Conservation (phyloP, 2,797 vertebrate species). For the Cuculus canorus region DNA sequence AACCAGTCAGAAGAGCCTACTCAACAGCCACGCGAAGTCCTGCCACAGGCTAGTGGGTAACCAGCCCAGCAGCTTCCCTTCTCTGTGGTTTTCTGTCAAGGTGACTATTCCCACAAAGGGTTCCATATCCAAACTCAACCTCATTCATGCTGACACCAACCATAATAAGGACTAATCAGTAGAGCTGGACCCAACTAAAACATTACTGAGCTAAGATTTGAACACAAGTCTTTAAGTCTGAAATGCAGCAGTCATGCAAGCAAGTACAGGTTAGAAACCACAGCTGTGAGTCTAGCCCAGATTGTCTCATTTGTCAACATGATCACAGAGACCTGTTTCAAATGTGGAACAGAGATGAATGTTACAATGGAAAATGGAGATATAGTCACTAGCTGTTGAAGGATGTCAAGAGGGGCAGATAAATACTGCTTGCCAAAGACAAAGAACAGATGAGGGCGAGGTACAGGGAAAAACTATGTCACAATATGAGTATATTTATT, state of each 20-base stretch:
- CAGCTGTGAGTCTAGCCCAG: neutral
- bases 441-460: neutral
- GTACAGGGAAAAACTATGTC: neutral
- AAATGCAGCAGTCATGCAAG: neutral
- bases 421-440: neutral
- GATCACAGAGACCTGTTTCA: neutral
- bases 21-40: neutral
- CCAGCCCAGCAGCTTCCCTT: neutral
- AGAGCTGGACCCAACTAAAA: neutral
- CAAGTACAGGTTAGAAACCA: neutral
- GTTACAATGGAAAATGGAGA: neutral
- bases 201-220: neutral
- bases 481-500: neutral
- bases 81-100: neutral
- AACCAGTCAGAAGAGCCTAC: neutral
- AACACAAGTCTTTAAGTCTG: neutral
- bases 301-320: neutral
- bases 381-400: neutral
- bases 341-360: neutral
- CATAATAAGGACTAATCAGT: neutral
- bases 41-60: neutral
- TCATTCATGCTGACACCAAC: neutral
- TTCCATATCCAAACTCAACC: neutral
- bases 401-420: neutral
- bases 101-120: too few relatives aligned